Base-by-base conservation (phyloP, 1,140 invertebrate species). In the Cherax quadricarinatus region DNA sequence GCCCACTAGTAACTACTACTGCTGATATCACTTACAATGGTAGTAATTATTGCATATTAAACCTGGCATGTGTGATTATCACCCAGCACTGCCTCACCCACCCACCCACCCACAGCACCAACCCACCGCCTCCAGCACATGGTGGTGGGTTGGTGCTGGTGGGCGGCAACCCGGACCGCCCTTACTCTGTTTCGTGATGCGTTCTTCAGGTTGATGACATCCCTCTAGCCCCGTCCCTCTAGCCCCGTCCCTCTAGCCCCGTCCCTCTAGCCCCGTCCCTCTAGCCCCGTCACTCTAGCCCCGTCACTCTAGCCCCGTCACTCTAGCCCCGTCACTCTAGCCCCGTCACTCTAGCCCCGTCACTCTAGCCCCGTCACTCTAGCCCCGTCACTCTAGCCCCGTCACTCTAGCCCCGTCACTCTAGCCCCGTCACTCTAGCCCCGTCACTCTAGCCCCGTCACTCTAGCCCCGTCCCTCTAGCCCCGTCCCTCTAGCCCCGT, bases 131-230 rank as follows among this genome's bases (percentile, higher is more conserved):
- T 1, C 62, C 62, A 70, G 12, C 62, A 21, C 62, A 5, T 14
- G 62, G 10, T 14, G 14, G 16, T 16, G 4, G 18, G 12, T 16
- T 16, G 16, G 6, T 21, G 12, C 12, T 6, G 53, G 53, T 57
- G 12, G 12, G 53, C 53, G 53, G 6, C 7, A 57, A 3, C 7
- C 53, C 4, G 53, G 7, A 57, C n/a, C 83, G 83, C 83, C 83
- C 60, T 16, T 85, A 60, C 62, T 30, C 24, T 85, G 83, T 85
- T 70, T 12, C 24, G 3, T 85, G 83, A 85, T 49, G 83, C 70
- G 60, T 0, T 21, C 12, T 14, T 41, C 4, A 70, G 48, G 83
- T 24, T 70, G 60, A 62, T 85, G 60, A 70, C 83, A 48, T 60
- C 18, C 83, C 18, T 30, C 16, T 60, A 6, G 14, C 49, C 30